Percentiles rank a stretch among this genome's conserved stretches.
phyloP scores from a whole-genome alignment of 2,113 vertebrate genomes.

The Balaeniceps rex region DNA sequence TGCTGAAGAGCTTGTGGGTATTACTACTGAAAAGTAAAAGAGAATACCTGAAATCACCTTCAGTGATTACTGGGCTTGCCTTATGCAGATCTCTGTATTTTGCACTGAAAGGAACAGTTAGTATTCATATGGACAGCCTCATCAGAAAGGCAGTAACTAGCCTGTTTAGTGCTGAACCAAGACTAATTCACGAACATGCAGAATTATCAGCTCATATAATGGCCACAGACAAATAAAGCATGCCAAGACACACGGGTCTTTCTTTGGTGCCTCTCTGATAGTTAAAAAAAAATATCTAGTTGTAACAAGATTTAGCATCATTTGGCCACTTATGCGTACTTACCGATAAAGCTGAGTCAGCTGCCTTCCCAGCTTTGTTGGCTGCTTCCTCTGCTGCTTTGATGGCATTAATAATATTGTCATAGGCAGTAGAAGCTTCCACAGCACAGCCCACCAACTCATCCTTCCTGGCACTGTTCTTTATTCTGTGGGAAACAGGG shows the following conservation, averaged over 20 bases:
- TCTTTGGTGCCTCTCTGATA: not conserved
- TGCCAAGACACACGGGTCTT: not conserved
- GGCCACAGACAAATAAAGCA: not conserved
- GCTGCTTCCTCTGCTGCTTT: constrained; percentile 87
- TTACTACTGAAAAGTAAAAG: not conserved
- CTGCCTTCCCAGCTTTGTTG: constrained; percentile 80
- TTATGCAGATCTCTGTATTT: not conserved
- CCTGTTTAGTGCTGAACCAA: not conserved
- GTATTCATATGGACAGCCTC: not conserved
- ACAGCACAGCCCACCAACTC: constrained; percentile 83
- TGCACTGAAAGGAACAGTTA: not conserved
- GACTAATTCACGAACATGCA: not conserved
- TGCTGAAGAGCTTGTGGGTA: not conserved
- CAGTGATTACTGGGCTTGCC: not conserved
- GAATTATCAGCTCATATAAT: not conserved
- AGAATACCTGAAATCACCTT: not conserved
- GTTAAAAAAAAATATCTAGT: not conserved
- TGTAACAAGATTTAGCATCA: not conserved
- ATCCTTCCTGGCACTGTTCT: constrained; percentile 77
- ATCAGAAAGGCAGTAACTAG: not conserved
- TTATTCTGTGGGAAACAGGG: constrained; percentile 69
- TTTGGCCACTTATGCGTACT: not conserved
- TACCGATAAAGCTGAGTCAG: constrained; percentile 84
- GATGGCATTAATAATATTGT: constrained; percentile 87
- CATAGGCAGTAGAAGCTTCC: constrained; percentile 87